These are phyloP conservation scores for Corella eumyota DNA, from an alignment of 23 tunicate genomes.

Conservation along the genomic window DNA sequence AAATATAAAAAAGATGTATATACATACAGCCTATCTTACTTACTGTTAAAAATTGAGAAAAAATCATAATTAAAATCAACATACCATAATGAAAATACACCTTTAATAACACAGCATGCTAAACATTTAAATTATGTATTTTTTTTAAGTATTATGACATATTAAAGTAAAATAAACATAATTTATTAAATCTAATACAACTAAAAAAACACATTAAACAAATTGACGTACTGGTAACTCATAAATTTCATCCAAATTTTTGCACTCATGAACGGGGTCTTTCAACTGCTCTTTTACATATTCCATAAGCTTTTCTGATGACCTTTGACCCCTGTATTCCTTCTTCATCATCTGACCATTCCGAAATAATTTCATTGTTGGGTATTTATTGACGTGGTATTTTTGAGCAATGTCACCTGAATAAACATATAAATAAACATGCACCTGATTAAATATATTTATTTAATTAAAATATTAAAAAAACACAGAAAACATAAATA, in stretches of 20 bases:
- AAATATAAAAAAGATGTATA: too few relatives aligned
- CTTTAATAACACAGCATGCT: not conserved
- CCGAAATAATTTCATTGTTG: constrained; percentile 90
- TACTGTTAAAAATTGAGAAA: not conserved
- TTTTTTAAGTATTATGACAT: not conserved
- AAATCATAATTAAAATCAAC: not conserved
- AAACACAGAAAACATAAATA: too few relatives aligned
- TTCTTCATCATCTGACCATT: constrained; percentile 70
- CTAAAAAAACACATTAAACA: not conserved
- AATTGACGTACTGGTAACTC: constrained; percentile 52
- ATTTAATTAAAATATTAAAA: too few relatives aligned
- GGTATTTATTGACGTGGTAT: constrained; percentile 85
- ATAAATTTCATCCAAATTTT: constrained; percentile 66
- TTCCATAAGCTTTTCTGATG: constrained; percentile 43
- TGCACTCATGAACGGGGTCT: constrained; percentile 73
- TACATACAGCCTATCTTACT: too few relatives aligned
- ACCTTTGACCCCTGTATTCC: constrained; percentile 87
- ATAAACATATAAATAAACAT: not conserved
- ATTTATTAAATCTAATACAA: not conserved
- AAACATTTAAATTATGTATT: not conserved
- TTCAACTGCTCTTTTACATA: constrained; percentile 65
- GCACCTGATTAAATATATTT: too few relatives aligned
- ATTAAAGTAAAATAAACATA: not conserved
- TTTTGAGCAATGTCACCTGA: constrained; percentile 60
- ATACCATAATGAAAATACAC: too few relatives aligned